Base-by-base conservation (phyloP, 1,140 invertebrate species). In the Pogonomyrmex barbatus region DNA sequence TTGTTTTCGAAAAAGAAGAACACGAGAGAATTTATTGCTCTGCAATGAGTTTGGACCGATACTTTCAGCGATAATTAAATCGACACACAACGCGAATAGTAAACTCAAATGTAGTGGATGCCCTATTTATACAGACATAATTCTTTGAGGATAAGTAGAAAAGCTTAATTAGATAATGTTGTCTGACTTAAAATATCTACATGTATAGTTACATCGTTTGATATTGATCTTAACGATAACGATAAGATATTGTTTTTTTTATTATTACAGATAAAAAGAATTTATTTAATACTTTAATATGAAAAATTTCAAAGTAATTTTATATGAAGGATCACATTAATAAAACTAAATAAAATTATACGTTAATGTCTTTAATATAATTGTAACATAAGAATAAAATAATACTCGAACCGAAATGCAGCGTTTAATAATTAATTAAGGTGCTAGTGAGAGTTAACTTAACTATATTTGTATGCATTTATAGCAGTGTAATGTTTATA, bases 21-120 rank as follows among this genome's bases (percentile, higher is more conserved):
- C 1, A 47, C 54, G 67, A 60, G 67, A 60, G 54, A 12, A 83
- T 83, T 83, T 83, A 83, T 83, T 6, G 79, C 12, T 30, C 68
- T 39, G 79, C 79, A 83, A 67, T 30, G 42, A 82, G 54, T 50
- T 65, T 54, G 12, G 47, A 50, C 10, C 75, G n/a, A 81, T 70
- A 68, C 14, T 75, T 12, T 47, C 47, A 54, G 56, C 68, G 42
- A 50, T 62, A 83, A 83, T 83, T 83, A 75, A 83, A 83, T 83
- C 54, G 54, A 75, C 79, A 42, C 68, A 60, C 42, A 58, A 73
- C 30, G 67, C 68, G 42, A 73, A 30, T 60, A 54, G 67, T 39
- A 50, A 75, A 62, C 68, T 75, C n/a, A 75, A 75, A 62, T 73
- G 42, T 75, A 82, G 67, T 45, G 8, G 52, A 3, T 75, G 68